Evolutionary conservation across 2,888 invertebrate species (phyloP), one percentile per base, ranked within the genome.

Genomic region (Cyaniris semiargus): DNA sequence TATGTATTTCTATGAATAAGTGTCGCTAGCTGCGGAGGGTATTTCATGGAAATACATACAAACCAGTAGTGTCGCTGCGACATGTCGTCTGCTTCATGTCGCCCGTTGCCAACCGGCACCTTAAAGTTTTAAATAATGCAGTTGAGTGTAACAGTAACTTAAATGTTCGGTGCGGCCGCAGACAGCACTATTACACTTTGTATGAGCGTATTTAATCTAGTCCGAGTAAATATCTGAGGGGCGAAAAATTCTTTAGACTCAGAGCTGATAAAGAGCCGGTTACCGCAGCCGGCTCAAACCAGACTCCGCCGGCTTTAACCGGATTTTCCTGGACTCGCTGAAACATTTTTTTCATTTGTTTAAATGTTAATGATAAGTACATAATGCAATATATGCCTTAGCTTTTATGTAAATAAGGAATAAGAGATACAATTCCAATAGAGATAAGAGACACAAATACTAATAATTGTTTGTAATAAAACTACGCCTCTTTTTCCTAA

Each of bases 201-300:
- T 66, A 66, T 3, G 66, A 66, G 15, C 31, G 66, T 66, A 66
- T 66, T 66, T 66, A 66, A 66, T 66, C 66, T 66, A 66, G 27
- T 27, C 66, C 27, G 66, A 15, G 66, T 66, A 66, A 66, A 66
- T 66, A 66, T 66, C 66, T 66, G 66, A 66, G 66, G 27, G 66
- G 66, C 66, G 31, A 66, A 66, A 66, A 66, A 66, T 66, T 66
- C 66, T 66, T 66, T 66, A 66, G 66, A 66, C 27, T 66, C 66
- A 13, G 66, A 15, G 66, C 66, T 66, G 66, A 66, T 66, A 66
- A 66, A 66, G 66, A 66, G 66, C 27, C 66, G 18, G 66, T 66
- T 18, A 66, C 66, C 66, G 66, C 66, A 66, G 60, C 60, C 21
- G 66, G 66, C 66, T 66, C 66, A 66, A 66, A 66, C 66, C 66